A percentile compares a stretch with the other conserved stretches of the same genome.
Conservation (phyloP, 1,140 invertebrate genomes). For the Goniozus legneri region DNA sequence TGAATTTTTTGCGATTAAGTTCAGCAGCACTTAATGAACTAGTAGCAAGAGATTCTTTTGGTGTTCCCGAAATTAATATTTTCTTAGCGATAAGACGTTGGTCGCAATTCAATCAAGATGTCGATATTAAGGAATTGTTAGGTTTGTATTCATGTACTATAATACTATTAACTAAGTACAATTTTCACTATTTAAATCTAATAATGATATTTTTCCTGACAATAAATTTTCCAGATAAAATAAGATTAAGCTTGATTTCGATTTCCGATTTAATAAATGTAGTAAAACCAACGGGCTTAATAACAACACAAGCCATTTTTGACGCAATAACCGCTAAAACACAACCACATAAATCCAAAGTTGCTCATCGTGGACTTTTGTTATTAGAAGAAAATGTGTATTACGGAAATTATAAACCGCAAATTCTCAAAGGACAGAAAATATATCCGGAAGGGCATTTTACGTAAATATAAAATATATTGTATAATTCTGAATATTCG, state of each 20-base stretch:
- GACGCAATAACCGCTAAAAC: constrained; percentile 89
- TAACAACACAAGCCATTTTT: constrained; percentile 85
- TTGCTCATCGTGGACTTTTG: too few relatives aligned
- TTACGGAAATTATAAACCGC: too few relatives aligned
- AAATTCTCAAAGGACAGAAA: too few relatives aligned
- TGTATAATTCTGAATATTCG: too few relatives aligned
- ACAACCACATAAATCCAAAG: constrained; percentile 69
- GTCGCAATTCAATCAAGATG: constrained; percentile 73
- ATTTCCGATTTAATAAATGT: constrained; percentile 82
- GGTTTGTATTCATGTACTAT: too few relatives aligned
- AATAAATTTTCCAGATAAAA: constrained; percentile 53
- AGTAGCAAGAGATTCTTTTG: constrained; percentile 92
- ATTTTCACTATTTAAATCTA: too few relatives aligned
- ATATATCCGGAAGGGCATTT: too few relatives aligned
- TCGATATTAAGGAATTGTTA: constrained; percentile 56
- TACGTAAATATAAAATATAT: too few relatives aligned
- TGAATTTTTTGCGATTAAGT: constrained; percentile 81
- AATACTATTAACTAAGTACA: too few relatives aligned
- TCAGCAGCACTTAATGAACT: constrained; percentile 76
- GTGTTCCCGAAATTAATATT: constrained; percentile 92
- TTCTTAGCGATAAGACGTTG: too few relatives aligned
- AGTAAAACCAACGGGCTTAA: constrained; percentile 79
- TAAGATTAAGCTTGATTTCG: constrained; percentile 85
- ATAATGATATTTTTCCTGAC: too few relatives aligned
- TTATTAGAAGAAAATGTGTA: too few relatives aligned